Base-by-base conservation (phyloP, 2,797 vertebrate genomes). In the Enteromius viviparus region DNA sequence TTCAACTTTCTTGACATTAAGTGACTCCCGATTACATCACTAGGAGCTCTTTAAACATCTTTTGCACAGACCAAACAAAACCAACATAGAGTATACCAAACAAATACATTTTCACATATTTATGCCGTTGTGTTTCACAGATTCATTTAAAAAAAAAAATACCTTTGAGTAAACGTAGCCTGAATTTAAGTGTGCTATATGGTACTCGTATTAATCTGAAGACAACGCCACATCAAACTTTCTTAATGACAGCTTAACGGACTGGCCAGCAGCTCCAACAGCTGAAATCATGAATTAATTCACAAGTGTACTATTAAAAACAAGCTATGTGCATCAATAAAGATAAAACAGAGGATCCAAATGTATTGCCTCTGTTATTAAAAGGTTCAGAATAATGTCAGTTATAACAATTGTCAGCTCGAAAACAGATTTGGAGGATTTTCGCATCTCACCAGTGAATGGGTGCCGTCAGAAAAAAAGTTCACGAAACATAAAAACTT, bases 221-320 rank as follows among this genome's bases (percentile, higher is more conserved):
- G 47, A 72, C 80, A 85, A 49, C 37, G 32, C 45, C 81, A 82
- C 77, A 78, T 21, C 81, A 84, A 87, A 80, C 78, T 76, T 85
- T 64, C 40, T 80, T 47, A 89, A 42, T 88, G 64, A 62, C 78
- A 85, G 78, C 83, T 85, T 72, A 45, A 76, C 82, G 91, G 92
- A 93, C 93, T 94, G 95, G 79, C 95, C 94, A 94, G 94, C 95
- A 96, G 94, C 89, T 92, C 90, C 76, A 92, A 91, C 89, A 85
- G 89, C 87, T 85, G 84, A 66, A 68, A 81, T 75, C 23, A 64
- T 81, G 5, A 51, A 81, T 76, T 72, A 60, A 82, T 87, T 86
- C 58, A 76, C 77, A 32, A 64, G 19, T 64, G 34, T 37, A 81
- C 42, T 62, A 76, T 55, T n/a, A 29, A 85, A 78, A 85, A 53